Percentiles rank a stretch among this genome's conserved stretches.
Evolutionary conservation across 2,797 vertebrate species (phyloP).

Genomic region (Macropus fuliginosus): DNA sequence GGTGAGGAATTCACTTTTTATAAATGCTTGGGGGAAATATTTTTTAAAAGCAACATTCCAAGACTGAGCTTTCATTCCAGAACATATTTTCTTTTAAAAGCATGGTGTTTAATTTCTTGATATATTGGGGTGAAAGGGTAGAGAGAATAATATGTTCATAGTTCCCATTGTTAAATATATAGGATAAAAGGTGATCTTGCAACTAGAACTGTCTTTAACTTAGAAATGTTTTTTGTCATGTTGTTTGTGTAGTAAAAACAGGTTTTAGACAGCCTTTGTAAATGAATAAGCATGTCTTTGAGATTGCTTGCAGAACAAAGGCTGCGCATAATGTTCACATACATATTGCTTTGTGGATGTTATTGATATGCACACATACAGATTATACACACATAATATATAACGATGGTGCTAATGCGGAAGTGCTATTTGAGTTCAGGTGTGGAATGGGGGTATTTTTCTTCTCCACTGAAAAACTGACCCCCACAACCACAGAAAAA

Average conservation of each 20-base stretch:
- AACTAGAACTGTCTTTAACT: conserved; percentile 28
- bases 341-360: not conserved
- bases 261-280: not conserved
- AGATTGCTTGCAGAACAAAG: conserved; percentile 14
- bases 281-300: not conserved
- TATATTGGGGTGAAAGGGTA: not conserved
- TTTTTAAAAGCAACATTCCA: conserved; percentile 5
- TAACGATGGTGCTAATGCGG: not conserved
- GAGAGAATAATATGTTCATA: conserved; percentile 35
- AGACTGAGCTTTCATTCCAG: conserved; percentile 4
- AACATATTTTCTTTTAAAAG: conserved; percentile 19
- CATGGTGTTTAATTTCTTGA: not conserved
- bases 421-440: not conserved
- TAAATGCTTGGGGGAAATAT: conserved; percentile 55
- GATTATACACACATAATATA: not conserved
- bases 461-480: conserved; percentile 6
- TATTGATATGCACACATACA: not conserved
- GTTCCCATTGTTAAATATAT: not conserved
- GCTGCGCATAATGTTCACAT: not conserved
- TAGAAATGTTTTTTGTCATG: conserved; percentile 14
- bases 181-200: conserved; percentile 22
- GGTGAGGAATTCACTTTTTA: not conserved
- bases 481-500: not conserved
- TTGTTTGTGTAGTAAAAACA: conserved; percentile 28
- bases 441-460: not conserved